A percentile compares a stretch with the other conserved stretches of the same genome.
Conservation (phyloP, 2,888 invertebrate genomes). For the Pardosa pseudoannulata region DNA sequence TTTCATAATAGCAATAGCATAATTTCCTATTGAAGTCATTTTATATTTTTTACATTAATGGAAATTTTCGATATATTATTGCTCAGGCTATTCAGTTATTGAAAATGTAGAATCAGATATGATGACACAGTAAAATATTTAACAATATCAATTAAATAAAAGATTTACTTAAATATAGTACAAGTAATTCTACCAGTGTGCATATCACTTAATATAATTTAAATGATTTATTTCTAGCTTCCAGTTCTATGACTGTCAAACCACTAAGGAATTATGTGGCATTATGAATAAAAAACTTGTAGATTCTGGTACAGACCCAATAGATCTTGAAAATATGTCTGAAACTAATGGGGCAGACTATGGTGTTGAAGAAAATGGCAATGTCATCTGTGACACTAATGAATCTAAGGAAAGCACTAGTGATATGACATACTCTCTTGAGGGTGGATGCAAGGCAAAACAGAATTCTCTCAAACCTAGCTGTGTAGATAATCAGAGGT, state of each 20-base stretch:
- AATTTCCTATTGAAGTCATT: too few relatives aligned
- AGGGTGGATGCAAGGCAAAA: not conserved
- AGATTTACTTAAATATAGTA: too few relatives aligned
- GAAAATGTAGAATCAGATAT: too few relatives aligned
- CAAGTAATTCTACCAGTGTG: too few relatives aligned
- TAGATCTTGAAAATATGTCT: not conserved
- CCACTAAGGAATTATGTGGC: slow-evolving; percentile 24
- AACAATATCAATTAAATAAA: too few relatives aligned
- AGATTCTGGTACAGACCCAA: slow-evolving; percentile 40
- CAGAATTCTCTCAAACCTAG: not conserved
- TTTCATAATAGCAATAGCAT: too few relatives aligned
- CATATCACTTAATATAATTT: too few relatives aligned
- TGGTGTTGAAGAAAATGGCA: not conserved
- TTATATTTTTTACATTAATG: too few relatives aligned
- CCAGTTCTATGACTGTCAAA: slow-evolving; percentile 44
- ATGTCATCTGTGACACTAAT: not conserved
- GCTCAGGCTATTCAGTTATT: too few relatives aligned
- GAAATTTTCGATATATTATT: too few relatives aligned
- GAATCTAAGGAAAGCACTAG: not conserved
- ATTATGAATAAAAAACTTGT: slow-evolving; percentile 29
- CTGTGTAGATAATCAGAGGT: slow-evolving; percentile 8
- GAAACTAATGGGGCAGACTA: not conserved
- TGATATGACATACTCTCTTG: not conserved
- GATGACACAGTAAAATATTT: too few relatives aligned
- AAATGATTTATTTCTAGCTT: slow-evolving; percentile 35